Percentiles rank a stretch among this genome's conserved stretches.
phyloP scores from a whole-genome alignment of 2,113 vertebrate species.

The Epinephelus moara region DNA sequence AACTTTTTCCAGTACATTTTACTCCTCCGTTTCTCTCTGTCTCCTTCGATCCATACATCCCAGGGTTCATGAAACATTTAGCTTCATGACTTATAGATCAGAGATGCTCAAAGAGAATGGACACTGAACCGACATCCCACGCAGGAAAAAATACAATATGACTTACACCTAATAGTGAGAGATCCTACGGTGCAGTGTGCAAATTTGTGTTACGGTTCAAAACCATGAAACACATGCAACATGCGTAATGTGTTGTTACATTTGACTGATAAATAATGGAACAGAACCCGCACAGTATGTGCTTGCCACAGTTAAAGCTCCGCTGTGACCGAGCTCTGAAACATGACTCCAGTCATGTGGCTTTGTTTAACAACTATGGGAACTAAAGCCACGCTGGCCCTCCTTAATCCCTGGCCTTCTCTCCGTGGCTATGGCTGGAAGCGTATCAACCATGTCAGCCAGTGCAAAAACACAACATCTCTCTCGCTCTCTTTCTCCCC shows the following conservation, averaged over 20 bases:
- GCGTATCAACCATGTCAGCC: slow-evolving; percentile 43
- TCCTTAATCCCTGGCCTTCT: slow-evolving; percentile 47
- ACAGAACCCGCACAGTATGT: slow-evolving; percentile 13
- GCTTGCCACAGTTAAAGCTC: slow-evolving; percentile 33
- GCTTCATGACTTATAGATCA: slow-evolving; percentile 62
- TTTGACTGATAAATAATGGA: slow-evolving; percentile 26
- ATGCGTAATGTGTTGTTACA: neutral
- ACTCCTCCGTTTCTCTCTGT: slow-evolving; percentile 31
- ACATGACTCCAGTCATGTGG: slow-evolving; percentile 66
- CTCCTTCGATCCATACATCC: slow-evolving; percentile 21
- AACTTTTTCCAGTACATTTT: slow-evolving; percentile 54
- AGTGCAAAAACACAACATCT: slow-evolving; percentile 26
- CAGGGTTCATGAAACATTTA: slow-evolving; percentile 63
- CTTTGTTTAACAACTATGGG: slow-evolving; percentile 69
- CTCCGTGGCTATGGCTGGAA: slow-evolving; percentile 39
- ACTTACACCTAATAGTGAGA: slow-evolving; percentile 13
- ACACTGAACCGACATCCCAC: neutral
- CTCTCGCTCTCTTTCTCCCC: slow-evolving; percentile 23
- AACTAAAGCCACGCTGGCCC: slow-evolving; percentile 57
- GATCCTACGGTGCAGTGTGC: neutral
- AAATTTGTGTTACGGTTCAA: neutral
- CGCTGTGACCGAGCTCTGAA: slow-evolving; percentile 47
- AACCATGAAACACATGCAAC: neutral
- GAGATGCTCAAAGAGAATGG: slow-evolving; percentile 29
- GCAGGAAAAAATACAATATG: neutral